Evolutionary conservation across 2,113 vertebrate genomes (phyloP).

Genomic region (Lepisosteus osseus): DNA sequence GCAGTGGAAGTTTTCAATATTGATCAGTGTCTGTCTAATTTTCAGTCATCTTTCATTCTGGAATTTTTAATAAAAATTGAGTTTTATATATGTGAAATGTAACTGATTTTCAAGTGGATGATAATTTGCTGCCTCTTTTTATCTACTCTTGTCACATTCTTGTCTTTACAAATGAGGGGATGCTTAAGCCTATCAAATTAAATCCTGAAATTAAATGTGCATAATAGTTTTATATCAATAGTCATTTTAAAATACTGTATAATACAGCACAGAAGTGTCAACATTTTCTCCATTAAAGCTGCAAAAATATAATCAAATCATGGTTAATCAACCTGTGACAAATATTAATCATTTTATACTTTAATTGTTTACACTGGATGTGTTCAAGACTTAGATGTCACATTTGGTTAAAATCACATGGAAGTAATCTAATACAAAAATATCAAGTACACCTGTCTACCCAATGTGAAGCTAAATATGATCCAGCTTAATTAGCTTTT

Average conservation of each 20-base stretch:
- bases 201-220: slow-evolving; percentile 9
- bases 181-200: slow-evolving; percentile 10
- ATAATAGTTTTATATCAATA: slow-evolving; percentile 10
- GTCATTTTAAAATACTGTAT: not conserved
- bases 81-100: too few relatives aligned
- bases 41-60: too few relatives aligned
- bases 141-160: not conserved
- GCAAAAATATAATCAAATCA: slow-evolving; percentile 13
- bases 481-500: not conserved
- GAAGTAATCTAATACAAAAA: slow-evolving; percentile 7
- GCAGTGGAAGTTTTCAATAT: too few relatives aligned
- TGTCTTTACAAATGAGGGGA: slow-evolving; percentile 13
- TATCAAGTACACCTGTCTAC: not conserved
- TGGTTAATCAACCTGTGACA: slow-evolving; percentile 14
- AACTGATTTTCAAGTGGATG: too few relatives aligned
- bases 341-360: slow-evolving; percentile 21
- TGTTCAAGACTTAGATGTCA: slow-evolving; percentile 7
- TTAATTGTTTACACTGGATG: slow-evolving; percentile 19
- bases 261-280: slow-evolving; percentile 10
- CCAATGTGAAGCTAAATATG: not conserved
- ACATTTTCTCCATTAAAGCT: not conserved
- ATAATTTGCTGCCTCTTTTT: too few relatives aligned
- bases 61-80: too few relatives aligned
- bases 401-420: slow-evolving; percentile 15
- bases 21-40: too few relatives aligned